Evolutionary conservation across 2,113 vertebrate genomes (phyloP).

Genomic region (Rhinolophus ferrumequinum): DNA sequence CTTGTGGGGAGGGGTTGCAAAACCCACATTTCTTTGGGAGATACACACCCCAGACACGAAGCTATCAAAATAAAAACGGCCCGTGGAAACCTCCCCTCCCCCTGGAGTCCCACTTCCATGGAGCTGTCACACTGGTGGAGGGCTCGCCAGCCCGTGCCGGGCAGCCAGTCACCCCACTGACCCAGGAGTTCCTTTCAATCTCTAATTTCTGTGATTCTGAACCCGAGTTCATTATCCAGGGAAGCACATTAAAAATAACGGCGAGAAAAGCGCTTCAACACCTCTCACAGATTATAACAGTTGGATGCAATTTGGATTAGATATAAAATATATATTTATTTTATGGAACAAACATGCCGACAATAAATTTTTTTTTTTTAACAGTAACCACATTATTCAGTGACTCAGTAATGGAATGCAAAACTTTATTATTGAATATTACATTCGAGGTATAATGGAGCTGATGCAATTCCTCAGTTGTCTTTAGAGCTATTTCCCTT

Average conservation of each 20-base stretch:
- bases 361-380: constrained; percentile 62
- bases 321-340: constrained; percentile 75
- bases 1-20: neutral
- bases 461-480: neutral
- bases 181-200: neutral
- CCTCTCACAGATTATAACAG: constrained; percentile 64
- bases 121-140: neutral
- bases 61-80: neutral
- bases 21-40: neutral
- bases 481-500: neutral
- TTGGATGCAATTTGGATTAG: constrained; percentile 59
- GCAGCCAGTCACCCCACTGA: neutral
- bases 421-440: constrained; percentile 18
- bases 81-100: neutral
- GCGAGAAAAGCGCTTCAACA: constrained; percentile 53
- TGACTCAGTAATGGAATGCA: constrained; percentile 32
- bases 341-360: constrained; percentile 68
- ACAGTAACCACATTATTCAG: constrained; percentile 20
- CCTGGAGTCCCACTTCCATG: rapidly evolving
- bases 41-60: rapidly evolving
- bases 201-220: constrained; percentile 30
- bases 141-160: rapidly evolving
- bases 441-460: neutral
- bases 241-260: constrained; percentile 61
- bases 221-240: constrained; percentile 50